Base-by-base conservation (phyloP, 2,797 vertebrate genomes). In the Tokudaia tokunoshimensis region DNA sequence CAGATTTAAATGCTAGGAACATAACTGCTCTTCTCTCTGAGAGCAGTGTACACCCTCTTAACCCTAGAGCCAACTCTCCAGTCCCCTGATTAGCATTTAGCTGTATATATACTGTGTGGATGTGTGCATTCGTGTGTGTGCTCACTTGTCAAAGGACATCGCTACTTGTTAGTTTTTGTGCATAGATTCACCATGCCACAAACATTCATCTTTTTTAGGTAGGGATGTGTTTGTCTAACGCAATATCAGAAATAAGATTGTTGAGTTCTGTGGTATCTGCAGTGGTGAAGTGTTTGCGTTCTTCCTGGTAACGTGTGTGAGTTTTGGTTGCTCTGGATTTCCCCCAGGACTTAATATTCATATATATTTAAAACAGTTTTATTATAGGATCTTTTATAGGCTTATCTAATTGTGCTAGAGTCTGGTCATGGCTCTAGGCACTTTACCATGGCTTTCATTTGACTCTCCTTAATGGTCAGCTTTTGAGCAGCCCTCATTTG, bases 401-500 rank as follows among this genome's bases (percentile, higher is more conserved):
- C 31, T 44, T 76, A n/a, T 92, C n/a, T 65, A 24, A 75, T 19
- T n/a, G n/a, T 80, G 63, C 17, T 57, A 11, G 1, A 17, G 22
- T 86, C 65, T 72, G 52, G 34, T 55, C 22, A 19, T 87, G 34
- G 65, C 47, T 87, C 20, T 37, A 37, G 22, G 34, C 92, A 12
- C 59, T 55, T 89, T 41, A 88, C 34, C 26, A 14, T 57, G 70
- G 6, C 47, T 96, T 89, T 87, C 59, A 15, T 88, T 89, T 70
- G 41, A 37, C 74, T 89, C 79, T 94, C 55, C 11, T 15, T 67
- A 61, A 13, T 82, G 89, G 52, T 47, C 84, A 72, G 11, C 37
- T 59, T 74, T 26, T 91, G 29, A 87, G 29, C 8, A 84, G 79
- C 41, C 74, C 92, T 89, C 75, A 79, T 93, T 85, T 63, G 89